Evolutionary conservation across 1,140 invertebrate species (phyloP), one percentile per base, ranked within the genome.

Genomic region (Macrotrachela quadricornifera): DNA sequence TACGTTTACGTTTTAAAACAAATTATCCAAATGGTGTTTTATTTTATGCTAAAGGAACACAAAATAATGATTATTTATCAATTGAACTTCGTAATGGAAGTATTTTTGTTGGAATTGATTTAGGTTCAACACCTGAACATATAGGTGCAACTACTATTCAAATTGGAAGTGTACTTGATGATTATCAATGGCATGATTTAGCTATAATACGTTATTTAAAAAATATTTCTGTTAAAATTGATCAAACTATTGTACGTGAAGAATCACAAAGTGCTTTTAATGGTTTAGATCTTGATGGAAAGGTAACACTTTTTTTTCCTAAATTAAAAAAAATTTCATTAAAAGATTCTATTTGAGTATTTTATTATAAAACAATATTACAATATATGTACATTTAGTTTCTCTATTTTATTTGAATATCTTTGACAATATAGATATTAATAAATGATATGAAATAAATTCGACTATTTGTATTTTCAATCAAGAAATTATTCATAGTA

Each of bases 111-210:
- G 88, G 86, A 63, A 77, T 94, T 39, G 82, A 92, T 71, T 18
- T 54, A 8, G 53, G 53, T 18, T 54, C 53, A 30, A 54, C 46
- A 6, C 40, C 42, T 0, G 47, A 48, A 46, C 42, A 45, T 10
- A 40, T 1, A 17, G 57, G 45, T 50, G 57, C 43, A 57, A 57
- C 39, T 49, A 40, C 39, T 4, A 54, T 65, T 14, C 51, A 56
- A 0, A 65, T 62, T 41, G 90, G 90, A 47, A 91, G 85, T 69
- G 71, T 96, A 50, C 66, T 97, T 37, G 91, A 96, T 66, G 88
- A 97, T 66, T 88, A 91, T 66, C 80, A 91, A 63, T 96, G 90
- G 88, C 90, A 96, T 64, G 88, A 95, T 66, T 84, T 95, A 37
- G 76, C 85, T 11, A 81, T 95, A 46, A 81, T 79, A 0, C 71